phyloP scores from a whole-genome alignment of 2,797 vertebrate genomes.

The Notolabrus celidotus region DNA sequence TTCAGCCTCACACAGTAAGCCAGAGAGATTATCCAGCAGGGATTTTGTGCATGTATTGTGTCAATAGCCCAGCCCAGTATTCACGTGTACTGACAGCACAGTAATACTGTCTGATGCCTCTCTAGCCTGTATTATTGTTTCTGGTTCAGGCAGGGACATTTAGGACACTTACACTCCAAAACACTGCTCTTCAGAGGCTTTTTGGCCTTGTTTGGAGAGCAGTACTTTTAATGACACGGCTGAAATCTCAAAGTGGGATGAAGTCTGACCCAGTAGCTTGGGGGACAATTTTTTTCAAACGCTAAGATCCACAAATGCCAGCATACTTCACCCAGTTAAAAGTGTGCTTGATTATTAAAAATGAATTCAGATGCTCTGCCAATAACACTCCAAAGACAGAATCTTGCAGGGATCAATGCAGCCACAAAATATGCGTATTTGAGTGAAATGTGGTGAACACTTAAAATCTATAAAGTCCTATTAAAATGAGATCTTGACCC shows the following conservation, averaged over 20 bases:
- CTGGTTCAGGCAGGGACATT: constrained; percentile 50
- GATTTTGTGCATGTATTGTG: constrained; percentile 26
- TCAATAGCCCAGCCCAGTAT: constrained; percentile 32
- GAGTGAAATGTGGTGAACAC: too few relatives aligned
- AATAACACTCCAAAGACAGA: background rate
- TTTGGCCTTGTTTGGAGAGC: constrained; percentile 48
- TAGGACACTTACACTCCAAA: constrained; percentile 44
- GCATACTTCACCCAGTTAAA: too few relatives aligned
- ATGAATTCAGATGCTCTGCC: too few relatives aligned
- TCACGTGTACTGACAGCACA: constrained; percentile 26
- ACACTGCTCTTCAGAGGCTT: constrained; percentile 47
- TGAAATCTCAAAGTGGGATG: constrained; percentile 11
- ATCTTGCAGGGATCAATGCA: background rate
- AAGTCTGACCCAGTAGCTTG: constrained; percentile 15
- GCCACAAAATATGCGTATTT: too few relatives aligned
- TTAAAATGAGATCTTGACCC: background rate
- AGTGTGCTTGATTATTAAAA: too few relatives aligned
- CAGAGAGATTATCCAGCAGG: constrained; percentile 35
- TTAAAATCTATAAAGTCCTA: background rate
- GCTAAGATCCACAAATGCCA: background rate
- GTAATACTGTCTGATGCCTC: constrained; percentile 21
- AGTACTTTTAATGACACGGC: constrained; percentile 34
- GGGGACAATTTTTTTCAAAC: background rate
- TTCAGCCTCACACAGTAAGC: constrained; percentile 1
- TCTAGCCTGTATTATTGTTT: constrained; percentile 36